Evolutionary conservation across 2,888 invertebrate genomes (phyloP).

Genomic region (Formica aserva): DNA sequence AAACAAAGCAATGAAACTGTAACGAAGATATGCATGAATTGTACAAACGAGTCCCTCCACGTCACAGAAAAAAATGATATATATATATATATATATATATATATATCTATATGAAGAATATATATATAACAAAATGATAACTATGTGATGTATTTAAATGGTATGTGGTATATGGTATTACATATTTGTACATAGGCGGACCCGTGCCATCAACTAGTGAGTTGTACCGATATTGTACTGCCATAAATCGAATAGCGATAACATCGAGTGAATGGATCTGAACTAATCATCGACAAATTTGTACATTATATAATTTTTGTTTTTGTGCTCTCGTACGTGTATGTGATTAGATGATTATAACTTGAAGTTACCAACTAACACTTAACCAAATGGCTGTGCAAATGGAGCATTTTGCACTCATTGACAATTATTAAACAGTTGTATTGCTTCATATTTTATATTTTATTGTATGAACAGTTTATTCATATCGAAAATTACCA

Average conservation of each 20-base stretch:
- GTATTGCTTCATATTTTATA: slow-evolving; percentile 52
- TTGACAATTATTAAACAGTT: slow-evolving; percentile 50
- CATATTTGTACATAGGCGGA: slow-evolving; percentile 85
- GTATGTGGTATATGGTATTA: slow-evolving; percentile 85
- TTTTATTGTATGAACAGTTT: slow-evolving; percentile 50
- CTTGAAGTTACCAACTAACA: slow-evolving; percentile 55
- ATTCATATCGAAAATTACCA: slow-evolving; percentile 42
- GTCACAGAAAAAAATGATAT: slow-evolving; percentile 77
- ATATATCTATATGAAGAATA: slow-evolving; percentile 76
- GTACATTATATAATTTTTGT: slow-evolving; percentile 53
- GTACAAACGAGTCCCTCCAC: slow-evolving; percentile 86
- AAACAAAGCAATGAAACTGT: slow-evolving; percentile 77
- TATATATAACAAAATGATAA: slow-evolving; percentile 83
- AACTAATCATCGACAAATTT: slow-evolving; percentile 58
- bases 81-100: slow-evolving; percentile 46
- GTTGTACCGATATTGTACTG: slow-evolving; percentile 84
- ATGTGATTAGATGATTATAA: slow-evolving; percentile 52
- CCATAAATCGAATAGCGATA: slow-evolving; percentile 66
- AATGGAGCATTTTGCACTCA: slow-evolving; percentile 57
- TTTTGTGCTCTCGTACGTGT: slow-evolving; percentile 50
- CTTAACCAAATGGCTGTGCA: slow-evolving; percentile 56
- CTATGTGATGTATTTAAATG: slow-evolving; percentile 86
- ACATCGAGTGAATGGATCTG: slow-evolving; percentile 66
- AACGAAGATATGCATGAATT: slow-evolving; percentile 85
- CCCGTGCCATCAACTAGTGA: slow-evolving; percentile 85